phyloP scores from a whole-genome alignment of 2,888 invertebrate species.

The Noctua fimbriata region DNA sequence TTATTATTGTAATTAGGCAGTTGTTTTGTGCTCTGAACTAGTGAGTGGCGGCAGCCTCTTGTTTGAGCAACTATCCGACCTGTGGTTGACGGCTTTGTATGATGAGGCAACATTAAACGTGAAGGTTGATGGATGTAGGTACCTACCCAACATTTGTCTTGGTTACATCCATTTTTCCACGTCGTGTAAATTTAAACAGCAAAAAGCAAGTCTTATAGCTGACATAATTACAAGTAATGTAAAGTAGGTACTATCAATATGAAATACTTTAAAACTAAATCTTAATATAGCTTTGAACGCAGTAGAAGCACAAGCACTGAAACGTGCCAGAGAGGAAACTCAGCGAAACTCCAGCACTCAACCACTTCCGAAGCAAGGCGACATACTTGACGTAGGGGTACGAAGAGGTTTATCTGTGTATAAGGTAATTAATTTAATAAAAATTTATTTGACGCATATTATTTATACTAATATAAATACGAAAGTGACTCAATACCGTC shows the following conservation, averaged over 20 bases:
- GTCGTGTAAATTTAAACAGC: neutral
- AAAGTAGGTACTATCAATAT: neutral
- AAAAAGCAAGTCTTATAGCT: neutral
- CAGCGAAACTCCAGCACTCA: constrained; percentile 70
- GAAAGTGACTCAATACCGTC: neutral
- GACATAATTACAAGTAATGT: neutral
- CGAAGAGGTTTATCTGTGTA: constrained; percentile 72
- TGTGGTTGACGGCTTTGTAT: neutral
- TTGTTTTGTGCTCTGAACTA: neutral
- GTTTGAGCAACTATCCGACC: neutral
- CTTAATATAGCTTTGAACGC: constrained; percentile 86
- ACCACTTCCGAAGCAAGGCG: constrained; percentile 80
- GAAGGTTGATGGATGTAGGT: neutral
- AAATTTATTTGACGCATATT: neutral
- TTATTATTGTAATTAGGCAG: neutral
- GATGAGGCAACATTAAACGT: neutral
- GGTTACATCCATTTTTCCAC: neutral
- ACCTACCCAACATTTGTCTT: neutral
- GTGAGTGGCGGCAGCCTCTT: neutral
- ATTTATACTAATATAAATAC: neutral
- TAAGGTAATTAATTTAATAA: constrained; percentile 70
- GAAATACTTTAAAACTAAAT: constrained; percentile 21
- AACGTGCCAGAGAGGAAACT: constrained; percentile 90
- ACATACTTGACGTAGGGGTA: constrained; percentile 78
- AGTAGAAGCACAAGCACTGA: constrained; percentile 91